phyloP scores from a whole-genome alignment of 2,888 invertebrate genomes.

The Scaptomyza reducta region DNA sequence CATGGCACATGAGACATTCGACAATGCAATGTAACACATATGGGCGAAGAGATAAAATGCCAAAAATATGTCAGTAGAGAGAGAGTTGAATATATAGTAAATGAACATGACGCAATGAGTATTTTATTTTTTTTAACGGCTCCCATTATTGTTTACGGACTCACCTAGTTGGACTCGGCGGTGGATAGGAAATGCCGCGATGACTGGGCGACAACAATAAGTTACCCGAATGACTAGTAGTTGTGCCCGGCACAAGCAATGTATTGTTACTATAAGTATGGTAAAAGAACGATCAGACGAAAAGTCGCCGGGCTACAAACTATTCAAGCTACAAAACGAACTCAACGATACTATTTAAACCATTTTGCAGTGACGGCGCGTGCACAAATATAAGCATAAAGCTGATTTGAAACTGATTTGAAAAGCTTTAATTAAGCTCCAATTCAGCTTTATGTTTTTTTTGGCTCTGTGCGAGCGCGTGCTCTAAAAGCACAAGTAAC shows the following conservation, averaged over 20 bases:
- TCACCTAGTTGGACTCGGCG: conserved; percentile 89
- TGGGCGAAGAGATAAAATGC: conserved; percentile 23
- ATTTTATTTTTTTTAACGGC: background rate
- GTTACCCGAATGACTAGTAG: conserved; percentile 83
- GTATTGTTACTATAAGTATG: conserved; percentile 85
- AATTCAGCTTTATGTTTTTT: conserved; percentile 1
- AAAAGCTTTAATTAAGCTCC: conserved; percentile 8
- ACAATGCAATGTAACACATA: conserved; percentile 27
- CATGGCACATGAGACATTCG: conserved; percentile 33
- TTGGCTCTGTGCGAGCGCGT: background rate
- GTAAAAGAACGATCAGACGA: conserved; percentile 67
- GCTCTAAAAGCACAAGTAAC: conserved; percentile 16
- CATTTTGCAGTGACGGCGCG: conserved; percentile 25
- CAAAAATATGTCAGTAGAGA: conserved; percentile 3
- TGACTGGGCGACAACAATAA: conserved; percentile 86
- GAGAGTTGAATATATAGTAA: conserved; percentile 11
- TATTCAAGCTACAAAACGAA: conserved; percentile 37
- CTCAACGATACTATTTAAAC: conserved; percentile 29
- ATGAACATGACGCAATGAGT: conserved; percentile 17
- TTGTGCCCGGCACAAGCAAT: conserved; percentile 85
- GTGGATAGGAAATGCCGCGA: conserved; percentile 92
- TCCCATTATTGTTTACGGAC: conserved; percentile 40
- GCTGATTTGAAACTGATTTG: conserved; percentile 4
- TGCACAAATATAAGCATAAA: conserved; percentile 8
- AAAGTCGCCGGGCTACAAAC: conserved; percentile 29